Evolutionary conservation across 2,888 invertebrate genomes (phyloP).

Genomic region (Xestia ashworthii): DNA sequence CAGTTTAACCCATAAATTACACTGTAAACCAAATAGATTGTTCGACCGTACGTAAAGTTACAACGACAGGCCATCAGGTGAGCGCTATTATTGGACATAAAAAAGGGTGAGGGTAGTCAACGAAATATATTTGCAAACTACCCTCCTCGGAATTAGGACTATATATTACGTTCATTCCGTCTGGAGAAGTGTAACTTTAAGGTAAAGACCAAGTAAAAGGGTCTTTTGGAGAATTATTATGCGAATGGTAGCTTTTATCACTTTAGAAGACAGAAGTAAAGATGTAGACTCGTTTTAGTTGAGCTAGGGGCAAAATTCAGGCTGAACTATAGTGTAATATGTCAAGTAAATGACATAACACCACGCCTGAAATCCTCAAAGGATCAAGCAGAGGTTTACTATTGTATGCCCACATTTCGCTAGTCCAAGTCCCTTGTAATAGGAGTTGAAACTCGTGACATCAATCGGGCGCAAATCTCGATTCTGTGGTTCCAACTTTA

Average conservation of each 20-base stretch:
- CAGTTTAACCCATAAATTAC: no score
- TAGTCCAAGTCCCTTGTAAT: no score
- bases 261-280: background rate
- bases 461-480: no score
- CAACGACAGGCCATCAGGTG: conserved; percentile 39
- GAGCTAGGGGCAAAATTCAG: no score
- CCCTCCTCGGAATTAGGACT: conserved; percentile 51
- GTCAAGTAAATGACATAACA: no score
- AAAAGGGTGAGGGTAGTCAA: conserved; percentile 45
- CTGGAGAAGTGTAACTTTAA: conserved; percentile 36
- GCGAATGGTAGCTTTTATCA: background rate
- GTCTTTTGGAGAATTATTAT: conserved; percentile 23
- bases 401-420: no score
- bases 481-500: no score
- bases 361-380: no score
- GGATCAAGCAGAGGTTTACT: no score
- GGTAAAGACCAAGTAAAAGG: conserved; percentile 3
- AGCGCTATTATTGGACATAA: conserved; percentile 46
- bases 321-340: no score
- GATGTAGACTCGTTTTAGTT: background rate
- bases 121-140: conserved; percentile 54
- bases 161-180: conserved; percentile 55
- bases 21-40: no score
- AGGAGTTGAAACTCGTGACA: no score
- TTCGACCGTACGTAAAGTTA: background rate